Percentiles rank a stretch among this genome's conserved stretches.
phyloP scores from a whole-genome alignment of 2,113 vertebrate species.

The Cavia aperea region DNA sequence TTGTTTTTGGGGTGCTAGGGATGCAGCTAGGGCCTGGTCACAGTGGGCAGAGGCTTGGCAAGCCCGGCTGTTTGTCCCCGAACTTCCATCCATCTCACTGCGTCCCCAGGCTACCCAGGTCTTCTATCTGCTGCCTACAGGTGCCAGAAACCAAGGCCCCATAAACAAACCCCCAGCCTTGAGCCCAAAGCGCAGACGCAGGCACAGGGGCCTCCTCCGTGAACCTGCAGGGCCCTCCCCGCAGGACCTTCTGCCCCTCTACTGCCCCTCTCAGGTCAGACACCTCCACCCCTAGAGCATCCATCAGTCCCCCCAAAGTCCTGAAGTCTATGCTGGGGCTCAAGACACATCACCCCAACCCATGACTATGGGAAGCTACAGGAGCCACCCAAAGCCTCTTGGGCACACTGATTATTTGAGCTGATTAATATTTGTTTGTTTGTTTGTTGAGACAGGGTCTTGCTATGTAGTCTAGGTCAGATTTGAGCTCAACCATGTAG shows the following conservation, averaged over 20 bases:
- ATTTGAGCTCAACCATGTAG: neutral
- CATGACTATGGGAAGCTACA: rapidly evolving
- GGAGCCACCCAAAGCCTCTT: neutral
- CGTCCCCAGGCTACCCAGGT: neutral
- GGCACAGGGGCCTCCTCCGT: neutral
- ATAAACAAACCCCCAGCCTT: too few species aligned
- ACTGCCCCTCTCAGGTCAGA: neutral
- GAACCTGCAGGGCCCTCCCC: neutral
- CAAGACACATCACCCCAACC: neutral
- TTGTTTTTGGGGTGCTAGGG: neutral
- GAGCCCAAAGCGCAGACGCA: neutral
- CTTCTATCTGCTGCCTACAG: neutral
- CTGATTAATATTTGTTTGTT: neutral
- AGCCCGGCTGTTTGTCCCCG: neutral
- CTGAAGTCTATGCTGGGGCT: neutral
- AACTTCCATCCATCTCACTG: neutral
- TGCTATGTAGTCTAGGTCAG: neutral
- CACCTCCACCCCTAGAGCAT: neutral
- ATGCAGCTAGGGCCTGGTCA: neutral
- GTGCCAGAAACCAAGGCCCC: neutral
- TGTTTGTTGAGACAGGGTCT: neutral
- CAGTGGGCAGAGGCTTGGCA: neutral
- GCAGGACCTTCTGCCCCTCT: rapidly evolving
- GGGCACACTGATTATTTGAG: neutral
- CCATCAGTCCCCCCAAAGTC: too few species aligned